Percentiles rank a stretch among this genome's conserved stretches.
phyloP scores from a whole-genome alignment of 2,113 vertebrate species.

The Thermophis baileyi region DNA sequence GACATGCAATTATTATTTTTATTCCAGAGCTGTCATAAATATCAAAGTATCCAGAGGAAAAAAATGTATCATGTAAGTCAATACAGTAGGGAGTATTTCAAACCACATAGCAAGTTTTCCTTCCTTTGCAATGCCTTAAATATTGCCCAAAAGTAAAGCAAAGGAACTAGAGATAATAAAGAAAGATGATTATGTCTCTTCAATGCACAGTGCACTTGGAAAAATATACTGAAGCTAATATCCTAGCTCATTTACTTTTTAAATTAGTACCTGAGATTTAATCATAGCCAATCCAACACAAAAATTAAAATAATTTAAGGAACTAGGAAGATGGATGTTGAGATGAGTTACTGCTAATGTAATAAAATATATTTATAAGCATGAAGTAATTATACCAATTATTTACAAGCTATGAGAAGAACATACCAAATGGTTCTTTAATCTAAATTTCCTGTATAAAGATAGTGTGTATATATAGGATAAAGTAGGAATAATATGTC shows the following conservation, averaged over 20 bases:
- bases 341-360: constrained; percentile 9
- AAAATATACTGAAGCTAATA: constrained; percentile 22
- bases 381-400: constrained; percentile 1
- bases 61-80: constrained; percentile 59
- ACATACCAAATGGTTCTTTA: constrained; percentile 20
- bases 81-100: constrained; percentile 59
- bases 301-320: constrained; percentile 38
- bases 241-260: constrained; percentile 26
- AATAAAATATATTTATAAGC: constrained; percentile 25
- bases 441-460: background rate
- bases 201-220: constrained; percentile 15
- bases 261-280: constrained; percentile 44
- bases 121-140: constrained; percentile 34
- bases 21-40: constrained; percentile 51
- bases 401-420: constrained; percentile 25
- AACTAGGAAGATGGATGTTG: constrained; percentile 24
- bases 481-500: background rate
- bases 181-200: constrained; percentile 18
- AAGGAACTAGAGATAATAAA: constrained; percentile 29
- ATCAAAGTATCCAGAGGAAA: constrained; percentile 21
- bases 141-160: constrained; percentile 37
- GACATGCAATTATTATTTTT: constrained; percentile 45
- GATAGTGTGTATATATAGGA: background rate
- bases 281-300: background rate
- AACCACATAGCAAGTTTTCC: constrained; percentile 42